Evolutionary conservation across 1,140 invertebrate species (phyloP).

Genomic region (Atta texana): DNA sequence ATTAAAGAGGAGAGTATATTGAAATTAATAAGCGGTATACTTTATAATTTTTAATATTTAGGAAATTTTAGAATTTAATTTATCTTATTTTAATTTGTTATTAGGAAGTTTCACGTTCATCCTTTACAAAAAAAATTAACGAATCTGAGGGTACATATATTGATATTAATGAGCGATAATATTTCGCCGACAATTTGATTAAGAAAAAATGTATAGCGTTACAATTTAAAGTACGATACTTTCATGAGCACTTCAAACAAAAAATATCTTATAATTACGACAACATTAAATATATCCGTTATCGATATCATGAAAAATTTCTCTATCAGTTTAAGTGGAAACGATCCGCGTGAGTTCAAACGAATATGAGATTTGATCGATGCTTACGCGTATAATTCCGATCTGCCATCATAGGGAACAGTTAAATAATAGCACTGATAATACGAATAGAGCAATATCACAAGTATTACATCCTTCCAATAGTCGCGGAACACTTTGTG

Average conservation of each 20-base stretch:
- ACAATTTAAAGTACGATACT: neutral
- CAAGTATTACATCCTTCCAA: slow-evolving; percentile 32
- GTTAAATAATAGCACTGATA: slow-evolving; percentile 51
- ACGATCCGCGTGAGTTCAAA: slow-evolving; percentile 20
- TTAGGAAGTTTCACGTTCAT: too few species aligned
- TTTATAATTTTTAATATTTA: neutral
- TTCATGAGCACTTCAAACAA: too few species aligned
- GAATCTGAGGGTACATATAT: too few species aligned
- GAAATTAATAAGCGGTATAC: too few species aligned
- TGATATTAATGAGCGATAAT: neutral
- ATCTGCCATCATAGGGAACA: slow-evolving; percentile 26
- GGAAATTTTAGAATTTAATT: slow-evolving; percentile 13
- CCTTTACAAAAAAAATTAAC: too few species aligned
- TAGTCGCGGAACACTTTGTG: slow-evolving; percentile 30
- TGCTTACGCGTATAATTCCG: slow-evolving; percentile 39
- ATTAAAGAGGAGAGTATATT: too few species aligned
- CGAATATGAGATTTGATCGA: slow-evolving; percentile 49
- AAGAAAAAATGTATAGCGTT: neutral
- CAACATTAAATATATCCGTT: neutral
- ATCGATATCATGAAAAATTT: neutral
- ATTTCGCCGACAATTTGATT: neutral
- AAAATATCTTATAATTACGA: slow-evolving; percentile 17
- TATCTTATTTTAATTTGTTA: neutral
- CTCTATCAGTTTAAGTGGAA: slow-evolving; percentile 31
- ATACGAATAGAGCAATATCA: slow-evolving; percentile 22